A percentile compares a stretch with the other conserved stretches of the same genome.
Conservation (phyloP, 2,888 invertebrate species). For the Scaeva pyrastri region DNA sequence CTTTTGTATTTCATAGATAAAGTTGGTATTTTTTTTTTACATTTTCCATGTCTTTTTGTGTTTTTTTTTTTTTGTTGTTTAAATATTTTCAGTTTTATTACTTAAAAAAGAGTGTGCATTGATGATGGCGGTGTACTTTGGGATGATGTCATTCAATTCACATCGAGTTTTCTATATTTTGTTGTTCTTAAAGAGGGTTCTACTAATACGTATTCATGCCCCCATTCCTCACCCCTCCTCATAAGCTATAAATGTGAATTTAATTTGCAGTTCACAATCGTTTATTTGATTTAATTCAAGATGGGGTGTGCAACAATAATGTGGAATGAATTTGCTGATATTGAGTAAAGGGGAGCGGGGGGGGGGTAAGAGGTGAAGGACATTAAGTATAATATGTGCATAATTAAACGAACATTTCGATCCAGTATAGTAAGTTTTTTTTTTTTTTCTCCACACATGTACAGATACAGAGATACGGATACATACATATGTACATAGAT, state of each 20-base stretch:
- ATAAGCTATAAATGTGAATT: constrained; percentile 43
- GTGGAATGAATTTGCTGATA: no score
- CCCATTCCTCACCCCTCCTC: neutral
- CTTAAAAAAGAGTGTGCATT: constrained; percentile 12
- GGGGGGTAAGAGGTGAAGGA: neutral
- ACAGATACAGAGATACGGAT: neutral
- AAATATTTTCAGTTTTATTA: neutral
- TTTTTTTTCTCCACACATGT: neutral
- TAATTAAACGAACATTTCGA: constrained; percentile 24
- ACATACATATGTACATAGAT: no score
- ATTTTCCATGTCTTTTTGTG: neutral
- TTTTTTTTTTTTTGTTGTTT: neutral
- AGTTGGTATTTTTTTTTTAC: neutral
- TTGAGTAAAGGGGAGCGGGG: neutral
- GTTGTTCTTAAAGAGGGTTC: neutral
- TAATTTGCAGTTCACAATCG: constrained; percentile 55
- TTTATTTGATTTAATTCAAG: constrained; percentile 27
- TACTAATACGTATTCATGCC: neutral
- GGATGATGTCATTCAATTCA: constrained; percentile 28
- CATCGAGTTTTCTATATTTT: constrained; percentile 4
- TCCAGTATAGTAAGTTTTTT: neutral
- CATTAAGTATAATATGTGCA: constrained; percentile 32
- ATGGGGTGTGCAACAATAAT: neutral
- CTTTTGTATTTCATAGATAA: neutral
- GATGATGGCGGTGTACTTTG: neutral